phyloP scores from a whole-genome alignment of 2,113 vertebrate species.

The Hystrix brachyura region DNA sequence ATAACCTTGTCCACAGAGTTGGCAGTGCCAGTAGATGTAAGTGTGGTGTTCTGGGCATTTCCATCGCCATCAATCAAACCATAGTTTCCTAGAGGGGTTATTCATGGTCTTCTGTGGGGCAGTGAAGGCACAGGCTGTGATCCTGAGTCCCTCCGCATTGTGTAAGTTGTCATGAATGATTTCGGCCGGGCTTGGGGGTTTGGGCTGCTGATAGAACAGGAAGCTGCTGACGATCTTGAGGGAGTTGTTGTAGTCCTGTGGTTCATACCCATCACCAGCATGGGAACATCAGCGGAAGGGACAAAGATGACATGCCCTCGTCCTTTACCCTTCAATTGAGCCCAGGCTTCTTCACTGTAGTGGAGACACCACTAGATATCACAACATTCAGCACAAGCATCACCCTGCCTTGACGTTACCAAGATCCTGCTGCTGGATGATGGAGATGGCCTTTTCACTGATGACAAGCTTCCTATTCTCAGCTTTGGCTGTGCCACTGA shows the following conservation, averaged over 20 bases:
- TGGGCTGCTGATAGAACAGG: not conserved
- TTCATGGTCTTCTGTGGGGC: not conserved
- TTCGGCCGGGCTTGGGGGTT: too few species aligned
- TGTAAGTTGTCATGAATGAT: not conserved
- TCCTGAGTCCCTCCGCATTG: not conserved
- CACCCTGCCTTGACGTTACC: not conserved
- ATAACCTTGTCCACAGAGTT: not conserved
- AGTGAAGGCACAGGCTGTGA: not conserved
- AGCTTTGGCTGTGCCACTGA: not conserved
- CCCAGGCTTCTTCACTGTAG: not conserved
- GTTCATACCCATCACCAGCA: not conserved
- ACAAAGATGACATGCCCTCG: not conserved
- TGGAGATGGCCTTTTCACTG: not conserved
- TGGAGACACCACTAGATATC: not conserved
- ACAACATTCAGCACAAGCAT: not conserved
- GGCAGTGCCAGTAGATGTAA: not conserved
- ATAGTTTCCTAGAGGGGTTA: not conserved
- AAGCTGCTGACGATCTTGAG: not conserved
- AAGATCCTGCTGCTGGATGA: not conserved
- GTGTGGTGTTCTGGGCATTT: not conserved
- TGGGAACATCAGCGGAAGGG: not conserved
- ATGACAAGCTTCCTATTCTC: not conserved
- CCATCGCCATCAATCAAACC: too few species aligned
- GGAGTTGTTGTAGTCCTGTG: too few species aligned
- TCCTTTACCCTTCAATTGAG: not conserved